Evolutionary conservation across 2,797 vertebrate genomes (phyloP).

Genomic region (Menidia menidia): DNA sequence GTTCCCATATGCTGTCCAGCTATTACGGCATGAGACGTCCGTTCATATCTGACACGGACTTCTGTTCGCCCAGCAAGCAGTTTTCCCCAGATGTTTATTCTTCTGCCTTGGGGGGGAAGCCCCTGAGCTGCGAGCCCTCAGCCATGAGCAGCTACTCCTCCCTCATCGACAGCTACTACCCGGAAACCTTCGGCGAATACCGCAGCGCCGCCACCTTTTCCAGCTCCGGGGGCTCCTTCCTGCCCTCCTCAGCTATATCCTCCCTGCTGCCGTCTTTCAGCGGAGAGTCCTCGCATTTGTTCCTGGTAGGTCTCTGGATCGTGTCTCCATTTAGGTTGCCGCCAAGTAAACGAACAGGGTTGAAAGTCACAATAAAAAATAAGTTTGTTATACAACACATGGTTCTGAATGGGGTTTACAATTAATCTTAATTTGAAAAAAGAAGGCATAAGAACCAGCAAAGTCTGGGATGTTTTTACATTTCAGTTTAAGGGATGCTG

Average conservation of each 20-base stretch:
- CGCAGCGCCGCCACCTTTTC: slow-evolving; percentile 79
- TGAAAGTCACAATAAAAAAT: no score
- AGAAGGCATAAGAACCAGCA: no score
- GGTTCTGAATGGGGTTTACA: no score
- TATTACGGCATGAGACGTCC: slow-evolving; percentile 89
- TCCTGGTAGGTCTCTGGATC: slow-evolving; percentile 81
- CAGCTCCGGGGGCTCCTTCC: slow-evolving; percentile 81
- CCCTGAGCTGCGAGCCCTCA: slow-evolving; percentile 85
- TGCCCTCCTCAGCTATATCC: slow-evolving; percentile 82
- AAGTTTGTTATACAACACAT: no score
- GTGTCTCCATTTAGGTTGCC: no score
- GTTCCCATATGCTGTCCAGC: slow-evolving; percentile 83
- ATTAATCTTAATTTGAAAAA: no score
- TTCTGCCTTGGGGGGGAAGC: slow-evolving; percentile 81
- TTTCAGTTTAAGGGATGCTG: no score
- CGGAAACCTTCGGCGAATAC: slow-evolving; percentile 87
- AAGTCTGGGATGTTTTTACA: no score
- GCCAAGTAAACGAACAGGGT: no score
- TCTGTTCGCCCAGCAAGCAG: slow-evolving; percentile 85
- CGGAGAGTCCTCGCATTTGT: slow-evolving; percentile 84
- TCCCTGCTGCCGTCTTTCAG: slow-evolving; percentile 87
- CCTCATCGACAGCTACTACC: slow-evolving; percentile 88
- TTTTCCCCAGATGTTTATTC: slow-evolving; percentile 83
- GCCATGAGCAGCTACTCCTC: slow-evolving; percentile 81
- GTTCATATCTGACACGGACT: slow-evolving; percentile 88